These are phyloP conservation scores for Nymphicus hollandicus DNA, from an alignment of 2,113 vertebrate genomes.

Conservation along the genomic window DNA sequence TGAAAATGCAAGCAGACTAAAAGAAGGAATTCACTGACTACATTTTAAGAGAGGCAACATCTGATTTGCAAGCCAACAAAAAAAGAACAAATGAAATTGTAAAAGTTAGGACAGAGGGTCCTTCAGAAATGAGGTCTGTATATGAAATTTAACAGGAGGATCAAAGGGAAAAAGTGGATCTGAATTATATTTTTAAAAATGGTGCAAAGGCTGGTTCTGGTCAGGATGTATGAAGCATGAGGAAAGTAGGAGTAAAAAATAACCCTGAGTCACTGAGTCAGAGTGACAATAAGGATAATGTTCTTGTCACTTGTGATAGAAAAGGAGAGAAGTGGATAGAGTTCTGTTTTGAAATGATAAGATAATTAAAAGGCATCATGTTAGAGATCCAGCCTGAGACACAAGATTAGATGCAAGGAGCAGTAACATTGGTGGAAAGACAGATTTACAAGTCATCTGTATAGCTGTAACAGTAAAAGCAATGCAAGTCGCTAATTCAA, in stretches of 20 bases:
- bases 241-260: not conserved
- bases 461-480: not conserved
- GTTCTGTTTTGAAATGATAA: not conserved
- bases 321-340: not conserved
- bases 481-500: not conserved
- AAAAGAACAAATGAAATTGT: not conserved
- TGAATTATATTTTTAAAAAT: not conserved
- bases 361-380: not conserved
- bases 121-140: not conserved
- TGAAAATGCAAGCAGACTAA: not conserved
- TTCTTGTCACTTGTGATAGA: constrained; percentile 19
- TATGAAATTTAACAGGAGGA: not conserved
- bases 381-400: not conserved
- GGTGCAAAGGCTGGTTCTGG: not conserved
- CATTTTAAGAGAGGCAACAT: not conserved
- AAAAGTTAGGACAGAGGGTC: not conserved
- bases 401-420: not conserved
- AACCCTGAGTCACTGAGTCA: constrained; percentile 2
- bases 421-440: not conserved
- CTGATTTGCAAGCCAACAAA: not conserved
- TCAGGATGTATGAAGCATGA: not conserved
- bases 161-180: not conserved
- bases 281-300: constrained; percentile 14
- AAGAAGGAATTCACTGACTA: not conserved
- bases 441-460: not conserved